Conservation (phyloP, 1,140 invertebrate species). For the Drosophila quadrilineata region DNA sequence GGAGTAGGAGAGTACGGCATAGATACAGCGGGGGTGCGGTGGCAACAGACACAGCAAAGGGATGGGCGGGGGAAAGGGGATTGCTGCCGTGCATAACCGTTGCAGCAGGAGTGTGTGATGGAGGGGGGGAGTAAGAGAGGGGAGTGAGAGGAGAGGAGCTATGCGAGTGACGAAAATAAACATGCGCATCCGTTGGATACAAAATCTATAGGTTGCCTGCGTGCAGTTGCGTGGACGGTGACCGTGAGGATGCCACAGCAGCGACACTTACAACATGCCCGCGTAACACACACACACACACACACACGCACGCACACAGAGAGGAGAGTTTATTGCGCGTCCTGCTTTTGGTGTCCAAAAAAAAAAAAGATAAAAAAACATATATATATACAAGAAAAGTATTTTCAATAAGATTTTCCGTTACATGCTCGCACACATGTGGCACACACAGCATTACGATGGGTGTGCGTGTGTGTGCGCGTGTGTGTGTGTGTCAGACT, state of each 20-base stretch:
- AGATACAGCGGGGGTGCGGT: neutral
- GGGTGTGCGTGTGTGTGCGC: neutral
- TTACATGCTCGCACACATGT: slow-evolving; percentile 58
- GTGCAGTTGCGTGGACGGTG: slow-evolving; percentile 47
- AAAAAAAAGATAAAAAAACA: neutral
- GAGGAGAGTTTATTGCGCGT: slow-evolving; percentile 14
- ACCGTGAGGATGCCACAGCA: slow-evolving; percentile 59
- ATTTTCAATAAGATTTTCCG: slow-evolving; percentile 42
- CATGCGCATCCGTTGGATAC: slow-evolving; percentile 67
- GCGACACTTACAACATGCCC: slow-evolving; percentile 44
- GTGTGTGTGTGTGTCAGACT: slow-evolving; percentile 4
- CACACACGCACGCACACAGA: neutral
- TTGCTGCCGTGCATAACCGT: slow-evolving; percentile 30
- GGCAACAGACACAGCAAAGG: neutral
- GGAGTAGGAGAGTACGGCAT: neutral
- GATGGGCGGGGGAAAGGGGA: neutral
- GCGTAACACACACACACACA: slow-evolving; percentile 7
- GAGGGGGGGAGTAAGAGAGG: too few species aligned
- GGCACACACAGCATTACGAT: slow-evolving; percentile 11
- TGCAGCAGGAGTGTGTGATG: too few species aligned
- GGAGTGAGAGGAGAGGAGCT: too few species aligned
- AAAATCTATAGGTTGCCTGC: slow-evolving; percentile 12
- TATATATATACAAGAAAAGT: too few species aligned
- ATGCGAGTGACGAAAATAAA: slow-evolving; percentile 64
- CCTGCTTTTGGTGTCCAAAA: slow-evolving; percentile 59